Conservation (phyloP, 2,888 invertebrate genomes). For the Aphidoletes aphidimyza region DNA sequence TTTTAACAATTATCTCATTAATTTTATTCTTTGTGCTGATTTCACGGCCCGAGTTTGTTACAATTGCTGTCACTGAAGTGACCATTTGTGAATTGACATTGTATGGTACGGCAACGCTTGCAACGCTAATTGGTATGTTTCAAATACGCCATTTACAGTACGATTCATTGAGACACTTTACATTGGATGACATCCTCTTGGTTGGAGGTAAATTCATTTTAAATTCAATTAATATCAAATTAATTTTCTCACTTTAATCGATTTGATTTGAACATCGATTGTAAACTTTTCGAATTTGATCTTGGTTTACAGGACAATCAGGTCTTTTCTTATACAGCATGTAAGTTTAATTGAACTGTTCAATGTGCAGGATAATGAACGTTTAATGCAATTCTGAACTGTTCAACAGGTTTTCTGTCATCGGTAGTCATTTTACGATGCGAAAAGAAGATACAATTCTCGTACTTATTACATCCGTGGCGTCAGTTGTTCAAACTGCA, state of each 20-base stretch:
- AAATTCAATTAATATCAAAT: neutral
- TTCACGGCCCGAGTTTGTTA: constrained; percentile 81
- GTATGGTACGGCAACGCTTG: constrained; percentile 86
- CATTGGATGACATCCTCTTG: constrained; percentile 88
- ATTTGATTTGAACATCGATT: no score
- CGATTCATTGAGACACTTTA: constrained; percentile 83
- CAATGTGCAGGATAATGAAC: no score
- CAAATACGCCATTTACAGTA: constrained; percentile 87
- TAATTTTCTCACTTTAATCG: neutral
- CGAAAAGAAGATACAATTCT: constrained; percentile 80
- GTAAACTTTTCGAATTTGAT: no score
- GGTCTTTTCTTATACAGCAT: constrained; percentile 95
- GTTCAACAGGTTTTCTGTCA: constrained; percentile 80
- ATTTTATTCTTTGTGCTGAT: constrained; percentile 92
- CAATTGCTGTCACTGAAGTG: constrained; percentile 86
- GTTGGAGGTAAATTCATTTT: constrained; percentile 74
- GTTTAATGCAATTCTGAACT: no score
- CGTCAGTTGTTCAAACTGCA: constrained; percentile 87
- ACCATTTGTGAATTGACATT: constrained; percentile 89
- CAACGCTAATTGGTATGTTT: constrained; percentile 88
- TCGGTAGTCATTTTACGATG: constrained; percentile 89
- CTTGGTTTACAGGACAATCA: constrained; percentile 72
- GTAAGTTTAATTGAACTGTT: neutral
- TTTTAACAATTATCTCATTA: constrained; percentile 89
- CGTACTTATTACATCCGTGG: constrained; percentile 84